Evolutionary conservation across 92 coral and sea anemone species (phyloP).

Genomic region (Phenganax subtilis): DNA sequence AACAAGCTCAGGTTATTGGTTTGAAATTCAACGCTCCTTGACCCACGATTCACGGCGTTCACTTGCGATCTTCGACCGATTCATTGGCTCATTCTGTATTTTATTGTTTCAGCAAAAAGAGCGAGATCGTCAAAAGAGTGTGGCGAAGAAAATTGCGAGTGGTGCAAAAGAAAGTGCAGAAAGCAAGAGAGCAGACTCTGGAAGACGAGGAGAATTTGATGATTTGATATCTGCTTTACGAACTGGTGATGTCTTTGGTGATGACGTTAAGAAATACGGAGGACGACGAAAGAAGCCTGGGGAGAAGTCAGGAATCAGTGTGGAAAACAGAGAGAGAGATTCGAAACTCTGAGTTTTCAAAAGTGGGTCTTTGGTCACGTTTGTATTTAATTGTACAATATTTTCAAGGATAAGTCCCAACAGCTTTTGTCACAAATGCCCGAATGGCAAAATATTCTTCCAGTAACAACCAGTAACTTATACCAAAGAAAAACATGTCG

Average conservation of each 20-base stretch:
- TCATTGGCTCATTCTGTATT: neutral
- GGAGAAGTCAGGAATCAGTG: constrained; percentile 46
- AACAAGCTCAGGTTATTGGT: constrained; percentile 67
- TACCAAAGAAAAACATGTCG: no score
- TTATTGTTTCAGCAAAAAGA: constrained; percentile 69
- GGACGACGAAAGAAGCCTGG: constrained; percentile 81
- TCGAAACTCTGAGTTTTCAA: neutral
- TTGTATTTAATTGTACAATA: neutral
- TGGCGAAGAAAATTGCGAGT: constrained; percentile 69
- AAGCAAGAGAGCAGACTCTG: constrained; percentile 40
- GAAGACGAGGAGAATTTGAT: constrained; percentile 94
- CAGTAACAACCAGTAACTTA: no score
- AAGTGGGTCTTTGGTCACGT: neutral
- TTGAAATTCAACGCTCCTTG: neutral
- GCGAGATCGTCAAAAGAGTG: constrained; percentile 88
- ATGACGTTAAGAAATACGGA: constrained; percentile 87
- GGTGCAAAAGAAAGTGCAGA: constrained; percentile 47
- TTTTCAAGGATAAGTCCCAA: neutral
- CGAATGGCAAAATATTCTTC: no score
- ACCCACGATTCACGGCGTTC: neutral
- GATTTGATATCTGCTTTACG: constrained; percentile 96
- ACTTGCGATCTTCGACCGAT: neutral
- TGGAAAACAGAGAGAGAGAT: constrained; percentile 73
- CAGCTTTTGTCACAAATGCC: no score
- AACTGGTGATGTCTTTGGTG: constrained; percentile 98